Conservation (phyloP, 2,888 invertebrate genomes). For the Apamea crenata region DNA sequence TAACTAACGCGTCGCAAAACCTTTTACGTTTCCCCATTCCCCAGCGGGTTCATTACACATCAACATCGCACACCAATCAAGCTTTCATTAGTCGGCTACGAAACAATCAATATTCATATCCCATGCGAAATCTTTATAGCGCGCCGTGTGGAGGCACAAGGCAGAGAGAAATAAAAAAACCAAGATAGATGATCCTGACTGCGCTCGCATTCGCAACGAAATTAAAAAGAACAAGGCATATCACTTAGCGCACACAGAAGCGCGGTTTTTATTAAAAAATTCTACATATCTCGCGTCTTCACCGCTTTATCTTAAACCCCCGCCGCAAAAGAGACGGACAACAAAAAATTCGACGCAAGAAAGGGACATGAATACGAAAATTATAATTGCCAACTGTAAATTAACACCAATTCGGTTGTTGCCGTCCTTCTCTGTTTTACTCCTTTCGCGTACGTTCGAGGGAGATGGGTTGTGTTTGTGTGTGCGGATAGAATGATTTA, state of each 20-base stretch:
- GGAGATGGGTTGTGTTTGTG: constrained; percentile 79
- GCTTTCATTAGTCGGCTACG: constrained; percentile 86
- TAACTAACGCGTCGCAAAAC: constrained; percentile 75
- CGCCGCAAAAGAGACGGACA: constrained; percentile 81
- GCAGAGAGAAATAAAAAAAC: constrained; percentile 70
- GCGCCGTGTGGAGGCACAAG: constrained; percentile 70
- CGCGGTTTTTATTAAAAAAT: constrained; percentile 89
- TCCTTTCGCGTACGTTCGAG: constrained; percentile 68
- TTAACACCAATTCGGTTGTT: constrained; percentile 87
- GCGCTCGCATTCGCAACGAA: constrained; percentile 86
- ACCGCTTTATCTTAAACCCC: constrained; percentile 85
- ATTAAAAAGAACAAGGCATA: constrained; percentile 91
- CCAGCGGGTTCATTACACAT: constrained; percentile 83
- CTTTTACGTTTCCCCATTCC: constrained; percentile 78
- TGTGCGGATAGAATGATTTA: constrained; percentile 84
- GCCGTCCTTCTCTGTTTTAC: constrained; percentile 73
- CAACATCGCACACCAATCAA: constrained; percentile 86
- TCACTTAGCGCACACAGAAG: constrained; percentile 90
- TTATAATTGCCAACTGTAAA: constrained; percentile 91
- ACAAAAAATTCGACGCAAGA: constrained; percentile 84
- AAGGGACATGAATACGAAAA: constrained; percentile 87
- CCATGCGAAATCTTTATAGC: constrained; percentile 88
- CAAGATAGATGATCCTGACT: constrained; percentile 87
- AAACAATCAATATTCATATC: constrained; percentile 90
- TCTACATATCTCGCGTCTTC: constrained; percentile 90